phyloP scores from a whole-genome alignment of 2,888 invertebrate species.

The Sabellastarte sp. region DNA sequence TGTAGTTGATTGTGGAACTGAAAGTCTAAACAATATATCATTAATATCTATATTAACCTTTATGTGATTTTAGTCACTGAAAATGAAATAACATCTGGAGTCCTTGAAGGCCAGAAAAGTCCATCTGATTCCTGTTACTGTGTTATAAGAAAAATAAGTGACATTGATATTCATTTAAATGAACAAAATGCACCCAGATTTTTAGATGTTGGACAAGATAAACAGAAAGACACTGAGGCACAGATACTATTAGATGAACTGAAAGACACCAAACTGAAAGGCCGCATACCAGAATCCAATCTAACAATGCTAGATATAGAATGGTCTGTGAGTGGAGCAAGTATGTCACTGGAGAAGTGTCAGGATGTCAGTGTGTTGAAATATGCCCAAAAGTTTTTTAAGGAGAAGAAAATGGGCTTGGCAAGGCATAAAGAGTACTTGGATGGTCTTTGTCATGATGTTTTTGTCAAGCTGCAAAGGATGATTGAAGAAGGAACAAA shows the following conservation, averaged over 20 bases:
- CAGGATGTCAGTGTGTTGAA: neutral
- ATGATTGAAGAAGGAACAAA: neutral
- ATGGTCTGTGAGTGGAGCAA: conserved; percentile 7
- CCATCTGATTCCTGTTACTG: conserved; percentile 19
- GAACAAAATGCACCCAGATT: neutral
- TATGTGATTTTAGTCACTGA: conserved; percentile 29
- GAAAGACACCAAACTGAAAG: neutral
- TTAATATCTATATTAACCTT: neutral
- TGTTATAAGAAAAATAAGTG: conserved; percentile 21
- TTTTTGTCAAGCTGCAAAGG: neutral
- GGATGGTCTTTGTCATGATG: conserved; percentile 3
- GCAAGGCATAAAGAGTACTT: conserved; percentile 10
- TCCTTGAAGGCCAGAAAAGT: conserved; percentile 11
- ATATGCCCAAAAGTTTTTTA: neutral
- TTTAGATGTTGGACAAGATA: neutral
- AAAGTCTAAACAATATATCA: no score
- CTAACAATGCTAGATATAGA: conserved; percentile 7
- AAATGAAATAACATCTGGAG: conserved; percentile 25
- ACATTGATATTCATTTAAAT: conserved; percentile 11
- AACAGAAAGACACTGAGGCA: neutral
- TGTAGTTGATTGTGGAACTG: no score
- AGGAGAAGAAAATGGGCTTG: neutral
- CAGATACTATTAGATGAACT: neutral
- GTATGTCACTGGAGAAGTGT: neutral
- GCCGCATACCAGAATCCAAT: neutral